A percentile compares a stretch with the other conserved stretches of the same genome.
phyloP scores from a whole-genome alignment of 2,113 vertebrate species.

The Oplegnathus fasciatus region DNA sequence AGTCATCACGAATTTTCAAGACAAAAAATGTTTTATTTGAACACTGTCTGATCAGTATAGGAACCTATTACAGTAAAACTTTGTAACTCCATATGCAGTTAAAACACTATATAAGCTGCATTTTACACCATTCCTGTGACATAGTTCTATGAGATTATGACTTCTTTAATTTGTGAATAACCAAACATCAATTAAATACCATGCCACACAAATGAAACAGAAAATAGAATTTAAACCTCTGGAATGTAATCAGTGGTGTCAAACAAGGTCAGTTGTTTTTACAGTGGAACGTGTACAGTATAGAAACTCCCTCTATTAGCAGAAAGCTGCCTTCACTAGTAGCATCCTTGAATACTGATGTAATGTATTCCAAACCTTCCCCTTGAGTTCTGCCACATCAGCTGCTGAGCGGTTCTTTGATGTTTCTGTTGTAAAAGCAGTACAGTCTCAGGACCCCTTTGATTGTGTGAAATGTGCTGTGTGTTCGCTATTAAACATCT shows the following conservation, averaged over 20 bases:
- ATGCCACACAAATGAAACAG: not conserved
- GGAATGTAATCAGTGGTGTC: conserved; percentile 13
- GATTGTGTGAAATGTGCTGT: conserved; percentile 77
- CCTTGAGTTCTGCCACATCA: conserved; percentile 78
- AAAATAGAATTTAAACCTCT: not conserved
- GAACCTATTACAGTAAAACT: not conserved
- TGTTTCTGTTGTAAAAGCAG: conserved; percentile 76
- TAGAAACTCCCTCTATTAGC: conserved; percentile 54
- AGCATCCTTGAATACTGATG: conserved; percentile 72
- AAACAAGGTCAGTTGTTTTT: conserved; percentile 36
- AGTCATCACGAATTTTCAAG: not conserved
- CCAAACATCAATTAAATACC: not conserved
- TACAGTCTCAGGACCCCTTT: conserved; percentile 75
- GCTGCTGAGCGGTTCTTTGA: conserved; percentile 75
- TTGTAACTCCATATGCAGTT: not conserved
- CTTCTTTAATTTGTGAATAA: conserved; percentile 16
- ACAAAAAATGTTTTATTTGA: not conserved
- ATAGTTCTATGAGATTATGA: not conserved
- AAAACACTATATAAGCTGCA: not conserved
- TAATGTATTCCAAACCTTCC: conserved; percentile 72
- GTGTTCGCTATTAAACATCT: conserved; percentile 77
- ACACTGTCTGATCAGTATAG: not conserved
- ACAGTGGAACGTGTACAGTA: conserved; percentile 23
- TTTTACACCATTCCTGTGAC: not conserved
- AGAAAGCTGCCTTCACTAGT: conserved; percentile 51